phyloP scores from a whole-genome alignment of 2,888 invertebrate genomes.

The Plagodis dolabraria region DNA sequence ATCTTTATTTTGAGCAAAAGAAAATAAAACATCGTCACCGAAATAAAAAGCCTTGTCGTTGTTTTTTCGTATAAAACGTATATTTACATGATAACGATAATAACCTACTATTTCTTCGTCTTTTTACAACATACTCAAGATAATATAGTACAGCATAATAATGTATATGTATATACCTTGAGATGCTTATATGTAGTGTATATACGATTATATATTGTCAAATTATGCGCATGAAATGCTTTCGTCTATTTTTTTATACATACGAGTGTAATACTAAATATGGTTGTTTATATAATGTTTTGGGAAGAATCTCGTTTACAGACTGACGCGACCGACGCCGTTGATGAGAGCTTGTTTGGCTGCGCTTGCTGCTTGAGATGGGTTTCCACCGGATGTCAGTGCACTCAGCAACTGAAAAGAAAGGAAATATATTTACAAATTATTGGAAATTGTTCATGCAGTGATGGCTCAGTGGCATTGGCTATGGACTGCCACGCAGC shows the following conservation, averaged over 20 bases:
- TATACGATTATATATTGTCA: slow-evolving; percentile 27
- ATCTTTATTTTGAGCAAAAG: slow-evolving; percentile 62
- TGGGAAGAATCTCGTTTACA: slow-evolving; percentile 25
- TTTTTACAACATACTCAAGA: slow-evolving; percentile 15
- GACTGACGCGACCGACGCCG: slow-evolving; percentile 31
- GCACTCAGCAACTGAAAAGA: slow-evolving; percentile 55
- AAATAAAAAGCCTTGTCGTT: slow-evolving; percentile 68
- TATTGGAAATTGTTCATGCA: no score
- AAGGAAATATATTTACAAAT: background rate
- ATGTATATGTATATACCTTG: slow-evolving; percentile 10
- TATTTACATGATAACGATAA: slow-evolving; percentile 63
- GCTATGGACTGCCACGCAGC: no score
- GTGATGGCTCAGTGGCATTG: no score
- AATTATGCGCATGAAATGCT: slow-evolving; percentile 8
- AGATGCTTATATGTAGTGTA: slow-evolving; percentile 9
- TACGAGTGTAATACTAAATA: slow-evolving; percentile 3
- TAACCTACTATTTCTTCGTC: slow-evolving; percentile 36
- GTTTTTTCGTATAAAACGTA: slow-evolving; percentile 58
- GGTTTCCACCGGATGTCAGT: slow-evolving; percentile 46
- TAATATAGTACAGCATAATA: slow-evolving; percentile 29
- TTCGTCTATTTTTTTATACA: slow-evolving; percentile 3
- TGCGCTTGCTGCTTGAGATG: slow-evolving; percentile 36
- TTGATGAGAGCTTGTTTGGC: slow-evolving; percentile 49
- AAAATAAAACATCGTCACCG: slow-evolving; percentile 39
- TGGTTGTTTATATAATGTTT: slow-evolving; percentile 7